These are phyloP conservation scores for Parazoanthus darwini DNA, from an alignment of 92 coral and sea anemone species.

Conservation along the genomic window DNA sequence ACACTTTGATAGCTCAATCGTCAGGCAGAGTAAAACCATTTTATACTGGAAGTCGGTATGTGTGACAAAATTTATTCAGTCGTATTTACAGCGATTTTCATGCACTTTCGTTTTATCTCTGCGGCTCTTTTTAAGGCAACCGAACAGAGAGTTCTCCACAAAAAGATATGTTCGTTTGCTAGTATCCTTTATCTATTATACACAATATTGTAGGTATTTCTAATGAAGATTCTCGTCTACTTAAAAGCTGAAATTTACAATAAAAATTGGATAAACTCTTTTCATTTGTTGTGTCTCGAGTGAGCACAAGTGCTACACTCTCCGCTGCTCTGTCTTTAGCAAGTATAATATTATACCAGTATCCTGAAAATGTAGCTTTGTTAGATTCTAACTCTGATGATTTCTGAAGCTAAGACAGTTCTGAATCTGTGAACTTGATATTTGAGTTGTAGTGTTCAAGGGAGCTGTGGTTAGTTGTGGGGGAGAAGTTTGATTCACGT, in stretches of 20 bases:
- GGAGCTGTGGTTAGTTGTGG: conserved; percentile 61
- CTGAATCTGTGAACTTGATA: conserved; percentile 62
- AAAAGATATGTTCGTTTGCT: conserved; percentile 31
- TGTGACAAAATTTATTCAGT: conserved; percentile 44
- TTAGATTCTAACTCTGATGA: conserved; percentile 45
- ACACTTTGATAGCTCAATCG: conserved; percentile 5
- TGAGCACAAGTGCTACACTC: conserved; percentile 43
- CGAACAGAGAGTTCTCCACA: conserved; percentile 35
- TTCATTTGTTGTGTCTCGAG: conserved; percentile 47
- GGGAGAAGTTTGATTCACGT: conserved; percentile 72
- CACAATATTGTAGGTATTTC: conserved; percentile 34
- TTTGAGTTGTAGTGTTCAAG: conserved; percentile 55
- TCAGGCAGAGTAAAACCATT: not conserved
- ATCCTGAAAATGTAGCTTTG: conserved; percentile 11
- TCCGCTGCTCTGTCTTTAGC: conserved; percentile 38
- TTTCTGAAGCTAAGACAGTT: conserved; percentile 69
- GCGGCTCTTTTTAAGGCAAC: conserved; percentile 45
- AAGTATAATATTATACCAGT: conserved; percentile 31
- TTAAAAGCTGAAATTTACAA: conserved; percentile 41
- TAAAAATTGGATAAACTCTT: conserved; percentile 46
- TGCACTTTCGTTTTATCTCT: conserved; percentile 31
- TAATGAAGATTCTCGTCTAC: conserved; percentile 34
- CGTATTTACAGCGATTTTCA: conserved; percentile 40
- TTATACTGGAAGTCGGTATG: conserved; percentile 11
- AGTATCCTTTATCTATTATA: conserved; percentile 36